phyloP scores from a whole-genome alignment of 1,140 invertebrate species.

The Hycleus phaleratus region DNA sequence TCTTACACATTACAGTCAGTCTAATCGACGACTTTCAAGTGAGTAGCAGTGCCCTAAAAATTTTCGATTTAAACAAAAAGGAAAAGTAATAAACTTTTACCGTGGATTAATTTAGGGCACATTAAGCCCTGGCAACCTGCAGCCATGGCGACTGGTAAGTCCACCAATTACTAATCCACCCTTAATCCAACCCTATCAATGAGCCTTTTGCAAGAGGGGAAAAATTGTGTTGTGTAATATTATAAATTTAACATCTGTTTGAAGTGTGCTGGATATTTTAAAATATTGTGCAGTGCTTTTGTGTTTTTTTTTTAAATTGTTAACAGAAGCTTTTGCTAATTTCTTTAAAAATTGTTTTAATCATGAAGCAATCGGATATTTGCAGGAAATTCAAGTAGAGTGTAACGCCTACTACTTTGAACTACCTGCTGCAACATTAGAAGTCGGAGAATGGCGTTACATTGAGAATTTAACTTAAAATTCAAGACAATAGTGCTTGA shows the following conservation, averaged over 20 bases:
- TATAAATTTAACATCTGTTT: constrained; percentile 2
- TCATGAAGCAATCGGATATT: too few species aligned
- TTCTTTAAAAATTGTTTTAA: too few species aligned
- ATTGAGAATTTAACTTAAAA: background rate
- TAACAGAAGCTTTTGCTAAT: background rate
- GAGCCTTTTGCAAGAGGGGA: too few species aligned
- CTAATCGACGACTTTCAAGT: constrained; percentile 30
- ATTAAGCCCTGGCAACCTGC: constrained; percentile 27
- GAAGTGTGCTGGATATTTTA: background rate
- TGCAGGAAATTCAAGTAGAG: too few species aligned
- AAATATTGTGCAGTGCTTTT: background rate
- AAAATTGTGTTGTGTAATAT: constrained; percentile 3
- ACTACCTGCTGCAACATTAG: background rate
- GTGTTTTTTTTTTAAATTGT: background rate
- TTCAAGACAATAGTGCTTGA: too few species aligned
- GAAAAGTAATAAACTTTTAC: background rate
- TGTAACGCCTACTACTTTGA: background rate
- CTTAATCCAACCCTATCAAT: background rate
- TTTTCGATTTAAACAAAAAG: too few species aligned
- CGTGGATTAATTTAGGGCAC: constrained; percentile 27
- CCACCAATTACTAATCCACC: background rate
- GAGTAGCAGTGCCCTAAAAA: constrained; percentile 28
- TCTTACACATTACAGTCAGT: constrained; percentile 24
- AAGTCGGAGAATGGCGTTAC: constrained; percentile 7
- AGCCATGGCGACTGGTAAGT: constrained; percentile 34